Conservation (phyloP, 2,113 vertebrate species). For the Pedionomus torquatus region DNA sequence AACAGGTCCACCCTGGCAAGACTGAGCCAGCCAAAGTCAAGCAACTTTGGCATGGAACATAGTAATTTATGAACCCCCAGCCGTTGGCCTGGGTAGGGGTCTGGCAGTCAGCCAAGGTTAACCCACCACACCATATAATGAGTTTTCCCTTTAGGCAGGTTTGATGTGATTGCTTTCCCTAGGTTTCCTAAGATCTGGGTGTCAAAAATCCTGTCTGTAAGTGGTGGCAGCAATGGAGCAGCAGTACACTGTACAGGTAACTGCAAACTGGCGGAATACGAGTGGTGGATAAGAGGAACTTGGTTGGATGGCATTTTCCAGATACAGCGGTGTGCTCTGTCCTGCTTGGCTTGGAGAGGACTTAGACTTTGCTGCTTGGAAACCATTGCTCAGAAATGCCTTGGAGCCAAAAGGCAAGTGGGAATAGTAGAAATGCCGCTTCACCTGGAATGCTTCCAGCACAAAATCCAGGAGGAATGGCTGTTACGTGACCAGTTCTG, state of each 20-base stretch:
- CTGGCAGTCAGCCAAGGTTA: neutral
- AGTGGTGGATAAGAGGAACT: neutral
- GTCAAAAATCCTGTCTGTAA: neutral
- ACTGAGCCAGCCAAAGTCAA: neutral
- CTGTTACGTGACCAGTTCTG: neutral
- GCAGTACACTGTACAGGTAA: rapidly evolving
- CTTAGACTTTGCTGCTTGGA: neutral
- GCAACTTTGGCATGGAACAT: neutral
- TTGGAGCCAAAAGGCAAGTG: neutral
- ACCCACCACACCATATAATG: neutral
- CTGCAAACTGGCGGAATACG: neutral
- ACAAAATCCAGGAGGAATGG: neutral
- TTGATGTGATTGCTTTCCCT: neutral
- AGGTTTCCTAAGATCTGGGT: neutral
- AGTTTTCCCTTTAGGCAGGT: neutral
- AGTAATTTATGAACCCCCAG: neutral
- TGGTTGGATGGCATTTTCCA: rapidly evolving
- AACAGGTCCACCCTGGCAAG: neutral
- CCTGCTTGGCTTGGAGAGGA: neutral
- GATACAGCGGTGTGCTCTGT: rapidly evolving
- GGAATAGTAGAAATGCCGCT: neutral
- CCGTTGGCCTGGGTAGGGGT: neutral
- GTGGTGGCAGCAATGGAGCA: neutral
- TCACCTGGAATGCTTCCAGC: neutral
- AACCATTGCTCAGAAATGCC: neutral